These are phyloP conservation scores for Catharus bicknelli DNA, from an alignment of 2,113 vertebrate genomes.

Conservation along the genomic window DNA sequence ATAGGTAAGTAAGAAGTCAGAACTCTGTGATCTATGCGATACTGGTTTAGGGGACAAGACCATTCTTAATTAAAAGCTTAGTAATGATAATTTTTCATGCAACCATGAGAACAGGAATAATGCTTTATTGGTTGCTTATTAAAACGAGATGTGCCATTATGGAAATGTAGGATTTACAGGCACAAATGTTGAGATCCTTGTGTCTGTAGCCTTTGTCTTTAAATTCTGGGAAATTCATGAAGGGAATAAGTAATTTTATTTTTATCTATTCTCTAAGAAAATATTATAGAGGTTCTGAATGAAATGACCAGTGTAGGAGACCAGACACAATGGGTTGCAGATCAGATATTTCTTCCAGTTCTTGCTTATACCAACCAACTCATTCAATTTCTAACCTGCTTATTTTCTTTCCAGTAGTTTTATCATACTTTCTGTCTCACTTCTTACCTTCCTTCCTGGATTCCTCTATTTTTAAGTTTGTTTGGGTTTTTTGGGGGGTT, in stretches of 20 bases:
- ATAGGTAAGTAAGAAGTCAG: constrained; percentile 51
- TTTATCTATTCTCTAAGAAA: neutral
- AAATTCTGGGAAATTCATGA: neutral
- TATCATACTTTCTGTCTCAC: neutral
- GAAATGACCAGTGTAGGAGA: neutral
- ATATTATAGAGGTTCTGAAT: neutral
- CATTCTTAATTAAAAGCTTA: neutral
- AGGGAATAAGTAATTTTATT: neutral
- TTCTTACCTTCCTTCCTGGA: neutral
- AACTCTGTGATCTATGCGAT: neutral
- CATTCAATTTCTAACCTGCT: neutral
- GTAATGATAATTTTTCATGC: neutral
- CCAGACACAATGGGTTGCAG: neutral
- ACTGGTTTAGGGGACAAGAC: neutral
- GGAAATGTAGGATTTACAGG: neutral
- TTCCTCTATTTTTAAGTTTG: no score
- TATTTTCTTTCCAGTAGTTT: neutral
- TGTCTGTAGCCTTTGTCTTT: neutral
- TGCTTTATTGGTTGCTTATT: neutral
- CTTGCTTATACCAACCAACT: neutral
- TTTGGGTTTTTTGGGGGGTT: no score
- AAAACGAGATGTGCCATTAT: neutral
- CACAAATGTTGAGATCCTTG: neutral
- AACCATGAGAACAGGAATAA: neutral
- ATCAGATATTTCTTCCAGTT: neutral